A percentile compares a stretch with the other conserved stretches of the same genome.
Evolutionary conservation across 2,113 vertebrate species (phyloP).

Genomic region (Calidris pygmaea): DNA sequence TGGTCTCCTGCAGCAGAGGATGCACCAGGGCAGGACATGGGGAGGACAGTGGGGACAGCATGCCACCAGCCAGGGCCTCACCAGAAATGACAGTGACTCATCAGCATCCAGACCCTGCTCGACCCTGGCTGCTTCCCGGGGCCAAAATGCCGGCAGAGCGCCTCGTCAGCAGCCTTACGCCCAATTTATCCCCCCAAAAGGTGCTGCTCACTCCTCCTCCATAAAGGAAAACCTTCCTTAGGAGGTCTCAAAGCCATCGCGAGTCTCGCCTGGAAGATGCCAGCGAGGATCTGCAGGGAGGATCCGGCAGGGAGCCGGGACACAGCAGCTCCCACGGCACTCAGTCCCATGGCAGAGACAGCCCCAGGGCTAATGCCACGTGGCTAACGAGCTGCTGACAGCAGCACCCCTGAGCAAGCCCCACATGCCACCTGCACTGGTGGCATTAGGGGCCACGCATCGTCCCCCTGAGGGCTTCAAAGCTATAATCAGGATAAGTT

Average conservation of each 20-base stretch:
- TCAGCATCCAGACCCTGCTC: not conserved
- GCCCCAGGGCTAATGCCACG: not conserved
- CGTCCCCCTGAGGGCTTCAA: not conserved
- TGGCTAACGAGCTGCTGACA: not conserved
- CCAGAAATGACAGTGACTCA: not conserved
- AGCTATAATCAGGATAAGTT: not conserved
- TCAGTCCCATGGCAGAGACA: accelerated
- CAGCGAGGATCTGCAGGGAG: not conserved
- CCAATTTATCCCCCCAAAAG: not conserved
- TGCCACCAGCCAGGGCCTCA: not conserved
- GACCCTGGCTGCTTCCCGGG: not conserved
- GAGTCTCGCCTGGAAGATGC: accelerated
- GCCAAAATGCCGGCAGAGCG: not conserved
- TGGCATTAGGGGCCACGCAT: not conserved
- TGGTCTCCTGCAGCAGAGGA: not conserved
- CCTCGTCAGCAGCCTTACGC: not conserved
- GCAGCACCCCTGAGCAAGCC: not conserved
- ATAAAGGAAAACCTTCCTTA: not conserved
- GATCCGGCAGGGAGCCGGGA: not conserved
- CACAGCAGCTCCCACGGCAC: not conserved
- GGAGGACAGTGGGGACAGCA: not conserved
- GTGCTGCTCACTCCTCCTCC: not conserved
- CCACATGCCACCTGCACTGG: not conserved
- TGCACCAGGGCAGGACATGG: not conserved
- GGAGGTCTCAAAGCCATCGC: not conserved